phyloP scores from a whole-genome alignment of 1,140 invertebrate genomes.

The Drosophila pseudoobscura region DNA sequence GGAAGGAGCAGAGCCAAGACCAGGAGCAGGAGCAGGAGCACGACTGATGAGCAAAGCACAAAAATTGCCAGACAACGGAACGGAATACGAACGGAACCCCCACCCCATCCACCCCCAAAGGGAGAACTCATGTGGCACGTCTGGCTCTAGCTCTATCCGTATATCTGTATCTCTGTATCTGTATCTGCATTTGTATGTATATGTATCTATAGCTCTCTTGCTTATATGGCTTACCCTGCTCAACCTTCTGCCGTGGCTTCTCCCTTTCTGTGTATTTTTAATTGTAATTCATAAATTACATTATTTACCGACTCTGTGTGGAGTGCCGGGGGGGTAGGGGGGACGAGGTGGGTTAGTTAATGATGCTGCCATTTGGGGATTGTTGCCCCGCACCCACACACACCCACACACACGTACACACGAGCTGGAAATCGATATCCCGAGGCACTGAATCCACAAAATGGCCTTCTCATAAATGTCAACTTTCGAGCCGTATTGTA shows the following conservation, averaged over 20 bases:
- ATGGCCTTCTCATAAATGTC: slow-evolving; percentile 49
- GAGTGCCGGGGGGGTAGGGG: background rate
- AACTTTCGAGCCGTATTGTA: slow-evolving; percentile 20
- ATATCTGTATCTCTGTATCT: too few species aligned
- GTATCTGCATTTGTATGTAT: too few species aligned
- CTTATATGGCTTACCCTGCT: too few species aligned
- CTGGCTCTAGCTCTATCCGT: slow-evolving; percentile 1
- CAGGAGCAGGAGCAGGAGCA: background rate
- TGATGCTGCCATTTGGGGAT: slow-evolving; percentile 45
- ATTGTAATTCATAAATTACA: slow-evolving; percentile 75
- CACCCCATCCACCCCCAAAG: slow-evolving; percentile 20
- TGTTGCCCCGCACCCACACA: background rate
- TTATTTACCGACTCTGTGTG: slow-evolving; percentile 45
- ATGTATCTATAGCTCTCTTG: too few species aligned
- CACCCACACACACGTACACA: background rate
- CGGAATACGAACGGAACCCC: background rate
- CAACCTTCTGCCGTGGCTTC: background rate
- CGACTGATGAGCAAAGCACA: slow-evolving; percentile 56
- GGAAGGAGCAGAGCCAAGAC: background rate
- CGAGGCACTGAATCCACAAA: slow-evolving; percentile 3
- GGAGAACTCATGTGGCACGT: slow-evolving; percentile 35
- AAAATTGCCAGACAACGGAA: slow-evolving; percentile 33
- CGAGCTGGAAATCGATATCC: slow-evolving; percentile 36
- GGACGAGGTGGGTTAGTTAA: slow-evolving; percentile 37
- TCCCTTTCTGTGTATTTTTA: slow-evolving; percentile 50